phyloP scores from a whole-genome alignment of 2,888 invertebrate genomes.

The Epirrhoe tristata region DNA sequence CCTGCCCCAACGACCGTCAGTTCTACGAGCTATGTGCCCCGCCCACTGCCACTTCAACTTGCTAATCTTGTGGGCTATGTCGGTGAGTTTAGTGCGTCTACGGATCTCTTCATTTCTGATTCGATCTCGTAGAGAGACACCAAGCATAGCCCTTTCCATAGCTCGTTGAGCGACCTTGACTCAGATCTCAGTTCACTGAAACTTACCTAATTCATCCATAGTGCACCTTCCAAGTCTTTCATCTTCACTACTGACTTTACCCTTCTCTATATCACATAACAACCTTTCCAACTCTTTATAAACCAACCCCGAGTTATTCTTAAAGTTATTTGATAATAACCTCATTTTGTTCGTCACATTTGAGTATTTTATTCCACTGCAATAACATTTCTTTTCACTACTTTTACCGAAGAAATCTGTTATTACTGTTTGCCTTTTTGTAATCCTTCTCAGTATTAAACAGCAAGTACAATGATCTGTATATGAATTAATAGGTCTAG shows the following conservation, averaged over 20 bases:
- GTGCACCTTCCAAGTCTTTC: conserved; percentile 34
- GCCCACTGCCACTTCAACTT: no score
- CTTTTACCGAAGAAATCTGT: conserved; percentile 63
- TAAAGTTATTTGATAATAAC: conserved; percentile 60
- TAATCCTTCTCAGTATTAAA: conserved; percentile 58
- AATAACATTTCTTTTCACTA: conserved; percentile 55
- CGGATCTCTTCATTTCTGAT: no score
- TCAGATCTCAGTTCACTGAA: no score
- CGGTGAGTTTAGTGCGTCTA: no score
- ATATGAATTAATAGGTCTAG: neutral
- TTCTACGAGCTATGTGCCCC: no score
- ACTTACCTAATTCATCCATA: conserved; percentile 63
- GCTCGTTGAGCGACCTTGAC: no score
- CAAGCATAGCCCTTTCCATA: no score
- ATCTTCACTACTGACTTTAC: conserved; percentile 18
- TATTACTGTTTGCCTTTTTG: conserved; percentile 62
- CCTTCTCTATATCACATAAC: conserved; percentile 38
- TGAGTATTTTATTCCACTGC: conserved; percentile 57
- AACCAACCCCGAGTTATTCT: conserved; percentile 48
- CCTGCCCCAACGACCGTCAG: no score
- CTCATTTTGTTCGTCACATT: conserved; percentile 65
- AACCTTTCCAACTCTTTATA: conserved; percentile 51
- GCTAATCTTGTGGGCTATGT: no score
- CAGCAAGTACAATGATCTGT: conserved; percentile 70
- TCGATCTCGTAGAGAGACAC: no score